phyloP scores from a whole-genome alignment of 2,888 invertebrate genomes.

The Xanthia togata region DNA sequence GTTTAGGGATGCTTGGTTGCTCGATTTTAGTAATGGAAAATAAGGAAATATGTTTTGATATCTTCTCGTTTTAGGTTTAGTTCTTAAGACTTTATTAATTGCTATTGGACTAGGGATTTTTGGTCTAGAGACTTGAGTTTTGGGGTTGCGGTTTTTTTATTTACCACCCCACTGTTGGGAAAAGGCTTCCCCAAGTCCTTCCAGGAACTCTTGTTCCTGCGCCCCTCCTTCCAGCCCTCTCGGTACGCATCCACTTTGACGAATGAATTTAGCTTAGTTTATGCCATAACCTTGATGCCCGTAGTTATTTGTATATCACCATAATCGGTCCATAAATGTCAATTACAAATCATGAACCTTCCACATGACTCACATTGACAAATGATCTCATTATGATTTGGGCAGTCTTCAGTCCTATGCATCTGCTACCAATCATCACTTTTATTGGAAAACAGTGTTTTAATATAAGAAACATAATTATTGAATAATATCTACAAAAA shows the following conservation, averaged over 20 bases:
- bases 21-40: background rate
- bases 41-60: background rate
- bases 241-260: background rate
- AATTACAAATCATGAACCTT: background rate
- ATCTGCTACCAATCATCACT: background rate
- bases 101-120: too few relatives aligned
- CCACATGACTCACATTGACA: background rate
- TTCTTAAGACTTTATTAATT: background rate
- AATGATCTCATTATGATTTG: background rate
- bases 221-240: too few relatives aligned
- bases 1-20: conserved; percentile 36
- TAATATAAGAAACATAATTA: background rate
- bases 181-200: background rate
- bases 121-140: background rate
- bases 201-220: background rate
- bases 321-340: background rate
- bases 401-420: background rate
- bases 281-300: background rate
- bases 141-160: background rate
- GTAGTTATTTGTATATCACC: background rate
- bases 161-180: background rate
- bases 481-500: too few relatives aligned
- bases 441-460: background rate
- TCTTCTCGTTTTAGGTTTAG: background rate
- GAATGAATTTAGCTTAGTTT: background rate